Evolutionary conservation across 2,888 invertebrate genomes (phyloP).

Genomic region (Scaptomyza caliginosa): DNA sequence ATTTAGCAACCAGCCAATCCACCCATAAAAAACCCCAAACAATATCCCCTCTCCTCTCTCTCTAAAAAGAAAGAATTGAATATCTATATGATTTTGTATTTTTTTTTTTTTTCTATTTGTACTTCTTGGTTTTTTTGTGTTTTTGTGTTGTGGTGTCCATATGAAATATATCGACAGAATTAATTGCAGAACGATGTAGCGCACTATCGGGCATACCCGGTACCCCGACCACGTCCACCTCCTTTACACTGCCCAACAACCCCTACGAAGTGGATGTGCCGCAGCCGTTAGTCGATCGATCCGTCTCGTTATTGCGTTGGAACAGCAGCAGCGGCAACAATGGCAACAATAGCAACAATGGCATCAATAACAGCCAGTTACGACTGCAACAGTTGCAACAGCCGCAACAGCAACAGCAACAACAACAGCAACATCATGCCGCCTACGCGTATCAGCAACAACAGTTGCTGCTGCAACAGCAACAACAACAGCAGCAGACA

Average conservation of each 20-base stretch:
- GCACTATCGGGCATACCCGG: conserved; percentile 85
- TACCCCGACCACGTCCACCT: conserved; percentile 82
- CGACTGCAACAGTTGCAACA: conserved; percentile 64
- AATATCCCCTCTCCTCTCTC: background rate
- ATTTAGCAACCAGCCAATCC: conserved; percentile 21
- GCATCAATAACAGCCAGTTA: conserved; percentile 71
- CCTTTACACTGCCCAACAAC: conserved; percentile 85
- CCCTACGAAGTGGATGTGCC: conserved; percentile 88
- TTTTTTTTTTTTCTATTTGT: conserved; percentile 23
- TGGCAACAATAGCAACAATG: conserved; percentile 1
- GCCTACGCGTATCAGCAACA: conserved; percentile 29
- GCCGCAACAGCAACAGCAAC: conserved; percentile 20
- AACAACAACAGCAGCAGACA: conserved; percentile 42
- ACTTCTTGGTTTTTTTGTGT: conserved; percentile 20
- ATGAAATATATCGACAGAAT: conserved; percentile 64
- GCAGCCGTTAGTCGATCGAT: conserved; percentile 89
- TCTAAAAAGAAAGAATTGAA: conserved; percentile 12
- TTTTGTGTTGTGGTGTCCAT: conserved; percentile 64
- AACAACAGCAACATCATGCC: conserved; percentile 21
- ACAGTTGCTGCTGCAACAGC: conserved; percentile 44
- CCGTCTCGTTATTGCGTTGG: conserved; percentile 87
- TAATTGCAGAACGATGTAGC: conserved; percentile 89
- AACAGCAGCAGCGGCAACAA: conserved; percentile 58
- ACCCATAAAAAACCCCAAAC: background rate
- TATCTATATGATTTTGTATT: conserved; percentile 20